Percentiles rank a stretch among this genome's conserved stretches.
phyloP scores from a whole-genome alignment of 2,888 invertebrate species.

The Tridacna gigas region DNA sequence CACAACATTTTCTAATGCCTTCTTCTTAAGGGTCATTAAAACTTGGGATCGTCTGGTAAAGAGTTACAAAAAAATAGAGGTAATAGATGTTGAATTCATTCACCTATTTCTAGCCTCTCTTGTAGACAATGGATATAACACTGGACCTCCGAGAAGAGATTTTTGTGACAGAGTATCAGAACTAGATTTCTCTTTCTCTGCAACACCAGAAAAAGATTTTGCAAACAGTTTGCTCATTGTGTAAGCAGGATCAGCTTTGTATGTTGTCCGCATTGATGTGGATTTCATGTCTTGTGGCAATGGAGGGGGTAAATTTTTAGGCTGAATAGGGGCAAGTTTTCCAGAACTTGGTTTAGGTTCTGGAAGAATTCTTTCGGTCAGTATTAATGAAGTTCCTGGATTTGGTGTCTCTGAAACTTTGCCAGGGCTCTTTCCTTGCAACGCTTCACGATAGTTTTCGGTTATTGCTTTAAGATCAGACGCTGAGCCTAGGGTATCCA shows the following conservation, averaged over 20 bases:
- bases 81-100: neutral
- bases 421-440: conserved; percentile 34
- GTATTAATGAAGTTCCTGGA: conserved; percentile 10
- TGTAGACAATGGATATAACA: conserved; percentile 73
- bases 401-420: conserved; percentile 7
- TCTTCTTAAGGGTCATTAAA: neutral
- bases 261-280: conserved; percentile 69
- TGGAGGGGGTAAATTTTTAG: conserved; percentile 71
- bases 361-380: conserved; percentile 34
- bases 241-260: conserved; percentile 74
- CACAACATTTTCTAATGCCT: neutral
- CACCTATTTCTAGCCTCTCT: conserved; percentile 79
- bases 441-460: conserved; percentile 59
- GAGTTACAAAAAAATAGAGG: neutral
- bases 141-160: conserved; percentile 70
- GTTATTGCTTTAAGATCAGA: conserved; percentile 64
- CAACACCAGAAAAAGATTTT: conserved; percentile 52
- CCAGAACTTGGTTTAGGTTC: conserved; percentile 61
- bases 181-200: conserved; percentile 35
- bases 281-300: conserved; percentile 73
- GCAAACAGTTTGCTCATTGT: conserved; percentile 61
- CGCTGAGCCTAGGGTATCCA: conserved; percentile 60
- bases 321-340: conserved; percentile 68
- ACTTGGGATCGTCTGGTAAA: neutral
- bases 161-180: conserved; percentile 65